A percentile compares a stretch with the other conserved stretches of the same genome.
Evolutionary conservation across 2,888 invertebrate genomes (phyloP).

Genomic region (Eulithis testata): DNA sequence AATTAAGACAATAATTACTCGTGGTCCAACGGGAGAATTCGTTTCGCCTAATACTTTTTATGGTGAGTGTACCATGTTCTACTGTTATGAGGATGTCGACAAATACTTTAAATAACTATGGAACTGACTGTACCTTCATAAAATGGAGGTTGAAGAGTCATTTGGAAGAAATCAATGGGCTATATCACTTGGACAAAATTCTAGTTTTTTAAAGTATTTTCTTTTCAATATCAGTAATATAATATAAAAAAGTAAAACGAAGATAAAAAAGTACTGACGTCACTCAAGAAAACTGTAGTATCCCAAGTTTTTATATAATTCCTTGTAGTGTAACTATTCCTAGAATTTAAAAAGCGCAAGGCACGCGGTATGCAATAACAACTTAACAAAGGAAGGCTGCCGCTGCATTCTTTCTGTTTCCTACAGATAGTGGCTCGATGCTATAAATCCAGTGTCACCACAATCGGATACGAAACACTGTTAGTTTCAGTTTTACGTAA

Average conservation of each 20-base stretch:
- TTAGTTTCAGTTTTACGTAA: constrained; percentile 27
- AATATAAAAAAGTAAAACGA: too few species aligned
- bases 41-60: constrained; percentile 81
- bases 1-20: constrained; percentile 83
- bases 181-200: too few species aligned
- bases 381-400: constrained; percentile 8
- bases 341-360: constrained; percentile 9
- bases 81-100: constrained; percentile 38
- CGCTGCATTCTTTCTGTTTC: constrained; percentile 27
- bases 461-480: constrained; percentile 25
- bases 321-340: constrained; percentile 10
- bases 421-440: constrained; percentile 26
- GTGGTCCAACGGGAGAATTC: constrained; percentile 64
- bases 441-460: constrained; percentile 33
- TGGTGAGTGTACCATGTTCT: constrained; percentile 41
- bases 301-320: constrained; percentile 1
- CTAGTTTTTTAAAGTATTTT: too few species aligned
- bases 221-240: too few species aligned
- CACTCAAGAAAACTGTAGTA: too few species aligned
- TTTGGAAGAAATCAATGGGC: constrained; percentile 28
- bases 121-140: constrained; percentile 23
- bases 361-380: constrained; percentile 13
- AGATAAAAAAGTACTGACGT: too few species aligned
- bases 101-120: constrained; percentile 45
- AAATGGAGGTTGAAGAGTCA: constrained; percentile 10